Conservation (phyloP, 2,113 vertebrate species). For the Octodon degus region DNA sequence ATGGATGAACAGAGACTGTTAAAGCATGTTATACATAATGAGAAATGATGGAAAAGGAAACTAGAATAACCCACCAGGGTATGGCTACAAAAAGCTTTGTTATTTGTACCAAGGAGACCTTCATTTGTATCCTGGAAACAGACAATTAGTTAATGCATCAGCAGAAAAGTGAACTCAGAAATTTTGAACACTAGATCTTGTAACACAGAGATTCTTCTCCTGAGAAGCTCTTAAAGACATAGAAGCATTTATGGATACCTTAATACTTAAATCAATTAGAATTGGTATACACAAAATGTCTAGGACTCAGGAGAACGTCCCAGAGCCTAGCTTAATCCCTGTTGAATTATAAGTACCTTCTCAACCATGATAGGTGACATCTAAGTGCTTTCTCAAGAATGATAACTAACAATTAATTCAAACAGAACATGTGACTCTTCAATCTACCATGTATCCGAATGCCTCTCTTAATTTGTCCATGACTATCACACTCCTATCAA, state of each 20-base stretch:
- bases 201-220: neutral
- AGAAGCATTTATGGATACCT: neutral
- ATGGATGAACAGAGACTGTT: neutral
- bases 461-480: neutral
- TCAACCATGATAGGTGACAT: neutral
- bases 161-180: neutral
- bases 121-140: neutral
- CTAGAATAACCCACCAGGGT: neutral
- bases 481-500: neutral
- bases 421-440: neutral
- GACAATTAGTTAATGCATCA: neutral
- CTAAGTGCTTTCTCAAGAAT: neutral
- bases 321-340: neutral
- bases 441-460: neutral
- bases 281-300: neutral
- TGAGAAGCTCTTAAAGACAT: neutral
- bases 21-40: neutral
- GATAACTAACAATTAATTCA: neutral
- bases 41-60: conserved; percentile 6
- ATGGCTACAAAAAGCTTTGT: neutral
- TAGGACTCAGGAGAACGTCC: neutral
- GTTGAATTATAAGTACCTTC: neutral
- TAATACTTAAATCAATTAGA: neutral
- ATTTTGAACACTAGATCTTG: neutral
- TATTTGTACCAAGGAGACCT: neutral